A percentile compares a stretch with the other conserved stretches of the same genome.
Conservation (phyloP, 2,888 invertebrate genomes). For the Apamea crenata region DNA sequence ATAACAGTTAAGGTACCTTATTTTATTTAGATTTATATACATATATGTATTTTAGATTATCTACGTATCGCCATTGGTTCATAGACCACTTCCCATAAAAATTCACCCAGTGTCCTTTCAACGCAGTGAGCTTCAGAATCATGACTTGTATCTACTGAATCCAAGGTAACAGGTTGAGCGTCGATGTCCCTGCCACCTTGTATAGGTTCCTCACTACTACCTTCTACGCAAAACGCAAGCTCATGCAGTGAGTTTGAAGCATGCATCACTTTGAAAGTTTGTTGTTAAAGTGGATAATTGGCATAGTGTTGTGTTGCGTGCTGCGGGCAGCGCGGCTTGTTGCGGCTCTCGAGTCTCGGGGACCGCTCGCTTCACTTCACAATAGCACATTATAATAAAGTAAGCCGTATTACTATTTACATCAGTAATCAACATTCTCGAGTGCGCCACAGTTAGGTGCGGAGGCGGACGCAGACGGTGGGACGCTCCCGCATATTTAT, state of each 20-base stretch:
- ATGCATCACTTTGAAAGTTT: constrained; percentile 13
- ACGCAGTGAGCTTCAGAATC: too few relatives aligned
- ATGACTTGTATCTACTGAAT: too few relatives aligned
- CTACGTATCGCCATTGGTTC: too few relatives aligned
- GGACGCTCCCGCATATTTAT: too few relatives aligned
- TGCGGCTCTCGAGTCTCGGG: background rate
- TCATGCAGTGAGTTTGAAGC: constrained; percentile 27
- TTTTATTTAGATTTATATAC: too few relatives aligned
- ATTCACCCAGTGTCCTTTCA: too few relatives aligned
- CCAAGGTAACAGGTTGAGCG: background rate
- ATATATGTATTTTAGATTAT: too few relatives aligned
- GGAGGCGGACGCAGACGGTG: too few relatives aligned
- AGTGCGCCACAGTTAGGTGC: background rate
- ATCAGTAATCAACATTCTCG: background rate
- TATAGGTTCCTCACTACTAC: background rate
- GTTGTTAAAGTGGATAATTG: background rate
- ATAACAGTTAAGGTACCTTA: too few relatives aligned
- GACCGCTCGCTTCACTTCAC: background rate
- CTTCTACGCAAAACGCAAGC: background rate
- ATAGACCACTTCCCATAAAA: too few relatives aligned
- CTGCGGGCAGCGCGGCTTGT: background rate
- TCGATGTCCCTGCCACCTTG: background rate
- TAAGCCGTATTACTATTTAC: background rate
- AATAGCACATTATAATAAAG: background rate
- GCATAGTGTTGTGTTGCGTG: background rate